Evolutionary conservation across 2,888 invertebrate species (phyloP).

Genomic region (Epirrhoe tristata): DNA sequence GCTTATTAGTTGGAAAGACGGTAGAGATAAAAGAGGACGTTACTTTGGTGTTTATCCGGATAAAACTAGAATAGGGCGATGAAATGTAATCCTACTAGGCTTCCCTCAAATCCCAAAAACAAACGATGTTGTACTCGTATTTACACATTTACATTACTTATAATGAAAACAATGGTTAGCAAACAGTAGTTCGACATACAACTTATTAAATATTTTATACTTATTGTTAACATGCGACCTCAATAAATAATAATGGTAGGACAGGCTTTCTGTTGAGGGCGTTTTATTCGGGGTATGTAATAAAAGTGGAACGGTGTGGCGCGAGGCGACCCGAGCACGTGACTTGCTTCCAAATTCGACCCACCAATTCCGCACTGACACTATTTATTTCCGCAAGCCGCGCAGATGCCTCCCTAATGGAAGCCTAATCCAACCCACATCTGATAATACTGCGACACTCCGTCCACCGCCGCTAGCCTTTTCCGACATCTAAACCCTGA

Average conservation of each 20-base stretch:
- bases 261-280: conserved; percentile 57
- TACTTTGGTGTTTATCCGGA: background rate
- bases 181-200: conserved; percentile 3
- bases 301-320: conserved; percentile 69
- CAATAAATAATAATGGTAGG: conserved; percentile 52
- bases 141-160: too few relatives aligned
- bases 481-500: conserved; percentile 3
- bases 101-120: conserved; percentile 2
- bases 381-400: conserved; percentile 67
- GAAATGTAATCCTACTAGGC: background rate
- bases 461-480: background rate
- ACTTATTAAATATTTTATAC: conserved; percentile 7
- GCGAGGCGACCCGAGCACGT: conserved; percentile 64
- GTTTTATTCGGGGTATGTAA: conserved; percentile 78
- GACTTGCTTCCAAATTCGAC: conserved; percentile 65
- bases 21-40: conserved; percentile 5
- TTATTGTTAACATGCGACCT: conserved; percentile 38
- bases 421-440: conserved; percentile 57
- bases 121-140: too few relatives aligned
- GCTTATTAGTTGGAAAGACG: background rate
- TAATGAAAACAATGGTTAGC: too few relatives aligned
- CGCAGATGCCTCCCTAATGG: conserved; percentile 58
- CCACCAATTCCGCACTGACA: conserved; percentile 59
- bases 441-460: conserved; percentile 25
- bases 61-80: background rate